These are phyloP conservation scores for Mesoclemmys tuberculata DNA, from an alignment of 2,113 vertebrate species.

Conservation along the genomic window DNA sequence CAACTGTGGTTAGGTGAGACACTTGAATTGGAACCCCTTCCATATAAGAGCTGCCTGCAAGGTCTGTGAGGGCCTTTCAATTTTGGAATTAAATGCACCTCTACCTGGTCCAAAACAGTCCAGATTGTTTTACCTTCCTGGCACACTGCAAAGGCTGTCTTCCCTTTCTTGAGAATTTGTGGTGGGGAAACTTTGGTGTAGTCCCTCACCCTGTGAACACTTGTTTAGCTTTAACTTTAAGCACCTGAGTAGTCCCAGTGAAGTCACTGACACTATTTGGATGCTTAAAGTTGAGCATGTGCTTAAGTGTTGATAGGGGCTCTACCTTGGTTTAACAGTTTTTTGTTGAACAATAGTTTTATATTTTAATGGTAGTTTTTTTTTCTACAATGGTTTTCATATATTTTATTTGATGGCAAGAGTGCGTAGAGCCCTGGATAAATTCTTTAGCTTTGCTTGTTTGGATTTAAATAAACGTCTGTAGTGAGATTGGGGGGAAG, in stretches of 20 bases:
- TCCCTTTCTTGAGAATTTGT: not conserved
- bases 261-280: not conserved
- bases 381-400: not conserved
- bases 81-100: not conserved
- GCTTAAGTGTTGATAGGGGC: not conserved
- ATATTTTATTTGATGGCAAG: not conserved
- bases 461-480: not conserved
- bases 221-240: not conserved
- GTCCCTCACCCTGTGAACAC: not conserved
- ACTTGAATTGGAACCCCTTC: not conserved
- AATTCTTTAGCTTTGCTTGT: not conserved
- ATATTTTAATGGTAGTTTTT: not conserved
- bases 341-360: not conserved
- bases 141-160: not conserved
- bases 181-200: not conserved
- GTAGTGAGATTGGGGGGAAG: not conserved
- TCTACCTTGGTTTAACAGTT: not conserved
- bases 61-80: not conserved
- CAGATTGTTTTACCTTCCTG: not conserved
- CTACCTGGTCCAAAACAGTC: not conserved
- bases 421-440: not conserved
- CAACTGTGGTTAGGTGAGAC: not conserved
- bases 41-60: not conserved
- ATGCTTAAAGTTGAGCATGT: not conserved
- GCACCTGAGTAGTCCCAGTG: not conserved